Base-by-base conservation (phyloP, 1,140 invertebrate genomes). In the Pseudoatta argentina region DNA sequence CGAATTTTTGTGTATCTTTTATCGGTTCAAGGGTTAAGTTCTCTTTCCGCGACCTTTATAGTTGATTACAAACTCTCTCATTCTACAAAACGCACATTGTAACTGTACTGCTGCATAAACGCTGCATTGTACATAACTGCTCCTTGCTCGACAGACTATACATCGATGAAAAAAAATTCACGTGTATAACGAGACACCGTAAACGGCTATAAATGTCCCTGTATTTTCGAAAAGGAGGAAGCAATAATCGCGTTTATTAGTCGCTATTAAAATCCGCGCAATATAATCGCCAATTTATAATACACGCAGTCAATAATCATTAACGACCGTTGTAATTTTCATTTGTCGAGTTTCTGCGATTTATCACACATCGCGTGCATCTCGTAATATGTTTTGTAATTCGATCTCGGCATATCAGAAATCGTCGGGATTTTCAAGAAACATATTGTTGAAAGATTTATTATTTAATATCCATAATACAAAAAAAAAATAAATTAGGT, bases 231-330 rank as follows among this genome's bases (percentile, higher is more conserved):
- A 61, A 10, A 71, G 21, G 24, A 30, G 30, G 53, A 82, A 48
- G 67, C 55, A 48, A 83, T 73, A 83, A 73, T 63, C 18, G 24
- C 18, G 39, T 48, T 83, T 48, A 83, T 75, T 51, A 71, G 39
- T 30, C 5, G 55, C 55, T 73, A 48, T 83, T 83, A 51, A 61
- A 7, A 75, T 51, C 18, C n/a, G 24, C 44, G 39, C n/a, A 61
- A 83, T 59, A 14, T 59, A 14, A 73, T 73, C n/a, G 18, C 7
- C 12, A 12, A 72, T 73, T 48, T 34, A n/a, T 69, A 71, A 71
- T 71, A 44, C 44, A 71, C 39, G 57, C 8, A 55, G n/a, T 24
- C n/a, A 6, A 48, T 34, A 14, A 61, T 63, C 34, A 30, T 82
- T 82, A 82, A 72, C 48, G 39, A 44, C 16, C 14, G 34, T 61